A percentile compares a stretch with the other conserved stretches of the same genome.
Conservation (phyloP, 2,113 vertebrate genomes). For the Rhynchomys soricoides region DNA sequence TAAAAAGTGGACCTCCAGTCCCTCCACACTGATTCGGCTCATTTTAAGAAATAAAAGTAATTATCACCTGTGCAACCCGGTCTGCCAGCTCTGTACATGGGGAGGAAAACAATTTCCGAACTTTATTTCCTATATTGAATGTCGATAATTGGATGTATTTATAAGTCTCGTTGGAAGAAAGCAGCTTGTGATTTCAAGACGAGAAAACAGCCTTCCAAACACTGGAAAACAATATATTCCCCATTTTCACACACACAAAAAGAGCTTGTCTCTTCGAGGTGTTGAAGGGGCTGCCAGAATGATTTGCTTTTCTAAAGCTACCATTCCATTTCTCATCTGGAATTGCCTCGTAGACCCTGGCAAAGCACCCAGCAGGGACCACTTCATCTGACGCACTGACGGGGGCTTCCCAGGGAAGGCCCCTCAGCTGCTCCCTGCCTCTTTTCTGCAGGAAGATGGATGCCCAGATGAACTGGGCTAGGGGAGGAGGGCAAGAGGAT, state of each 20-base stretch:
- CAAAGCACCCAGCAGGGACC: conserved; percentile 66
- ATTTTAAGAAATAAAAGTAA: conserved; percentile 74
- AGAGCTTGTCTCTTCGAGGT: conserved; percentile 45
- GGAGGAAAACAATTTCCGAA: conserved; percentile 74
- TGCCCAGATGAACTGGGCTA: not conserved
- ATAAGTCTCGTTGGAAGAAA: conserved; percentile 77
- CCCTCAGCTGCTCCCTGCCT: not conserved
- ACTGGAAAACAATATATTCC: conserved; percentile 74
- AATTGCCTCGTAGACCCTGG: conserved; percentile 69
- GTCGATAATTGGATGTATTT: conserved; percentile 79
- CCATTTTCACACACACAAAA: conserved; percentile 68
- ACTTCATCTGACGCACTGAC: conserved; percentile 57
- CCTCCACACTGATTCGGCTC: not conserved
- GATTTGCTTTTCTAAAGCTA: conserved; percentile 70
- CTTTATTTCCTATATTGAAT: conserved; percentile 78
- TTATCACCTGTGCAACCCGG: conserved; percentile 73
- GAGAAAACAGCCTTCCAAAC: conserved; percentile 72
- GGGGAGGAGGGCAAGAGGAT: not conserved
- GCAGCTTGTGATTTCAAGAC: conserved; percentile 75
- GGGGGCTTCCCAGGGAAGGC: conserved; percentile 48
- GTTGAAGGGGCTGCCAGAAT: conserved; percentile 70
- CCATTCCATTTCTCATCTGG: conserved; percentile 68
- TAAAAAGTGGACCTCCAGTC: conserved; percentile 42
- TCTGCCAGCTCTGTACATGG: not conserved
- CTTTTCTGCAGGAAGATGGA: conserved; percentile 48